Evolutionary conservation across 2,888 invertebrate genomes (phyloP).

Genomic region (Caenorhabditis zanzibari): DNA sequence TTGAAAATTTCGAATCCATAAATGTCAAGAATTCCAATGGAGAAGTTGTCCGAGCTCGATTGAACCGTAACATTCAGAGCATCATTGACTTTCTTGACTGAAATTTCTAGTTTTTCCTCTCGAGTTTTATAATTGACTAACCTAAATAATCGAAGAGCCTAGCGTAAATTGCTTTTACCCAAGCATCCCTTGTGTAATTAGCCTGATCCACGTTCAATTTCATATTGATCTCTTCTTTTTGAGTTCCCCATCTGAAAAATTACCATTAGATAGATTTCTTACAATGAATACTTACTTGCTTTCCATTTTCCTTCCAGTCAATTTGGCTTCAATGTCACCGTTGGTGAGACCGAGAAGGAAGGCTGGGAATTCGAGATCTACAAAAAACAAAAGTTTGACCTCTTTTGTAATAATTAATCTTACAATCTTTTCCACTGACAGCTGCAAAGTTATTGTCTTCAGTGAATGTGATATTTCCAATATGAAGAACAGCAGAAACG

Average conservation of each 20-base stretch:
- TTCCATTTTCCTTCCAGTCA: slow-evolving; percentile 87
- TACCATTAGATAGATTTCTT: too few relatives aligned
- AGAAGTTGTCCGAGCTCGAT: slow-evolving; percentile 77
- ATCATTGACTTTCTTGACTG: slow-evolving; percentile 86
- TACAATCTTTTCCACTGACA: slow-evolving; percentile 86
- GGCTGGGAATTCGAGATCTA: slow-evolving; percentile 87
- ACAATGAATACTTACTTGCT: slow-evolving; percentile 57
- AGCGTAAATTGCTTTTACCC: slow-evolving; percentile 87
- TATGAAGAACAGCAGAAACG: slow-evolving; percentile 87
- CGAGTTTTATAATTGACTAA: too few relatives aligned
- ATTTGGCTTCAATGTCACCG: slow-evolving; percentile 86
- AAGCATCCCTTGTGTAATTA: slow-evolving; percentile 87
- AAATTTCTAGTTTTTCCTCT: slow-evolving; percentile 18
- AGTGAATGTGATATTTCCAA: slow-evolving; percentile 87
- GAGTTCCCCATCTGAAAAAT: slow-evolving; percentile 87
- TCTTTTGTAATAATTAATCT: too few relatives aligned
- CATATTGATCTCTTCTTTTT: slow-evolving; percentile 87
- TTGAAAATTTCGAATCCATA: slow-evolving; percentile 89
- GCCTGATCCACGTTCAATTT: slow-evolving; percentile 88
- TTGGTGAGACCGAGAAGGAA: slow-evolving; percentile 87
- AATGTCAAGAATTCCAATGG: slow-evolving; percentile 88
- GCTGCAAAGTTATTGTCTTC: slow-evolving; percentile 86
- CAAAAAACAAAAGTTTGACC: too few relatives aligned
- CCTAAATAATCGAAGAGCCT: slow-evolving; percentile 87
- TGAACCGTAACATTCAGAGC: slow-evolving; percentile 86